A percentile compares a stretch with the other conserved stretches of the same genome.
Conservation (phyloP, 2,113 vertebrate species). For the Vanacampus margaritifer region DNA sequence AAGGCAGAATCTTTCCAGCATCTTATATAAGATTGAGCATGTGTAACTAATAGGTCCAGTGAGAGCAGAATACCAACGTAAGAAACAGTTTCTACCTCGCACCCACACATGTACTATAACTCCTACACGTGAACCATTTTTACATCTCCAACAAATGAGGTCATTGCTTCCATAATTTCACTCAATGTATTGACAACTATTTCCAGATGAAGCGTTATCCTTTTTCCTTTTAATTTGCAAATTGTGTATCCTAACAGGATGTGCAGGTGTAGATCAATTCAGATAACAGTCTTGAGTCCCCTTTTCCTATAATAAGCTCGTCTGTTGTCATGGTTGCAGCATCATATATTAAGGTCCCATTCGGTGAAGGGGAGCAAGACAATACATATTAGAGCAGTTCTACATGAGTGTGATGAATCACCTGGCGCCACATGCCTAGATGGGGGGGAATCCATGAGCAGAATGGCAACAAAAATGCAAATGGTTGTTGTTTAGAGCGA, state of each 20-base stretch:
- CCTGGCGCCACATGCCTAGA: not conserved
- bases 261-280: not conserved
- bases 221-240: too few relatives aligned
- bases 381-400: conserved; percentile 21
- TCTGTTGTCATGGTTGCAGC: conserved; percentile 47
- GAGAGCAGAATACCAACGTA: not conserved
- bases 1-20: not conserved
- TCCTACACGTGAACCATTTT: not conserved
- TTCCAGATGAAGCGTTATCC: too few relatives aligned
- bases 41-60: not conserved
- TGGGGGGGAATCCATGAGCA: not conserved
- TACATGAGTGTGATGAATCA: conserved; percentile 29
- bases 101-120: not conserved
- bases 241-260: not conserved
- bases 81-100: not conserved
- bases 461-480: not conserved
- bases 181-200: too few relatives aligned
- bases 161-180: not conserved
- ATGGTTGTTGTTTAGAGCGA: too few relatives aligned
- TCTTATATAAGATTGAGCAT: not conserved
- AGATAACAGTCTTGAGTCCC: conserved; percentile 31
- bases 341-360: conserved; percentile 24
- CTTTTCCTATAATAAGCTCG: conserved; percentile 39
- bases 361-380: conserved; percentile 28
- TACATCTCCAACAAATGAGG: not conserved